Conservation (phyloP, 2,113 vertebrate genomes). For the Edolisoma coerulescens region DNA sequence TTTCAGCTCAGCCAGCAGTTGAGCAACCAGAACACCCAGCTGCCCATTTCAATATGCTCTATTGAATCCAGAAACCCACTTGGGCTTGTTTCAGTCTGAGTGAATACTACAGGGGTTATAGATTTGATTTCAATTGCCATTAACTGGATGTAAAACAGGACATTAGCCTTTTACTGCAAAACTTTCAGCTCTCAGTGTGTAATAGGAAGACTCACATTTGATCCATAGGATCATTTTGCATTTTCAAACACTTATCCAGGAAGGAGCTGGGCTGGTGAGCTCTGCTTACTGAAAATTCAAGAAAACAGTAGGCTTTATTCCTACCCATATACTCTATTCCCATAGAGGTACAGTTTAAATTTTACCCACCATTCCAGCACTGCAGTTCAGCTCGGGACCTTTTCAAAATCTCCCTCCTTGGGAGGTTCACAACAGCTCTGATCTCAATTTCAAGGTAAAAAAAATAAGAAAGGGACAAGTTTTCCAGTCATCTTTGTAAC, state of each 20-base stretch:
- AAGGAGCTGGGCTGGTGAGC: not conserved
- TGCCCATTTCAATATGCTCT: constrained; percentile 39
- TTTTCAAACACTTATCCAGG: not conserved
- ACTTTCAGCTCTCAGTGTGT: not conserved
- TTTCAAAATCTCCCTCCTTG: not conserved
- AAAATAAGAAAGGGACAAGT: not conserved
- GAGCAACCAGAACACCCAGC: constrained; percentile 39
- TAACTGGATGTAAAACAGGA: constrained; percentile 38
- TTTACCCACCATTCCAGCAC: not conserved
- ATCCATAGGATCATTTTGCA: constrained; percentile 14
- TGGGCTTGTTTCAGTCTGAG: not conserved
- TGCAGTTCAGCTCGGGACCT: not conserved
- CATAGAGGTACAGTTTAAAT: not conserved
- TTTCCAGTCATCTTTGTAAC: not conserved
- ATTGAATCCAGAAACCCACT: constrained; percentile 24
- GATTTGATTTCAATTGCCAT: constrained; percentile 50
- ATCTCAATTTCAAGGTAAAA: not conserved
- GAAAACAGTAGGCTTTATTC: not conserved
- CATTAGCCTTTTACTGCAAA: constrained; percentile 11
- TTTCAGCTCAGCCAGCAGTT: not conserved
- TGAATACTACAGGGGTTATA: not conserved
- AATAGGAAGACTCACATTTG: constrained; percentile 25
- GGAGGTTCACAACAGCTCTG: not conserved
- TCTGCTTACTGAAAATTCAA: not conserved
- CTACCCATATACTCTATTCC: not conserved